Percentiles rank a stretch among this genome's conserved stretches.
phyloP scores from a whole-genome alignment of 2,888 invertebrate species.

The Eupithecia subumbrata region DNA sequence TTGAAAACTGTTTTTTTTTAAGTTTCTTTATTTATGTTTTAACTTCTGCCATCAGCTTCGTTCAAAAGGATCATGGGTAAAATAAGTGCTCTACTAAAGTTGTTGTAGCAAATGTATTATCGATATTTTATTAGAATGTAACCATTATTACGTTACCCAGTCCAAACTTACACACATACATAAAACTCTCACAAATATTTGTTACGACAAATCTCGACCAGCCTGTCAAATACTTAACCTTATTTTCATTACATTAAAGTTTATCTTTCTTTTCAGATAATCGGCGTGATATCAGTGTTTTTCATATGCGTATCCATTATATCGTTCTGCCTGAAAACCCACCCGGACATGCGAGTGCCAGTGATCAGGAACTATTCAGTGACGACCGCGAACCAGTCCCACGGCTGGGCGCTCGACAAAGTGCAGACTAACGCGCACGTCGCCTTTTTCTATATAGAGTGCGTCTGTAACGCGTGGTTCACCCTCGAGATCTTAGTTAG shows the following conservation, averaged over 20 bases:
- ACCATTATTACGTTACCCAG: not conserved
- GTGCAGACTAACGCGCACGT: constrained; percentile 97
- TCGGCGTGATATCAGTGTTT: constrained; percentile 99
- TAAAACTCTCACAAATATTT: not conserved
- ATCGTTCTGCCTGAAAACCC: constrained; percentile 99
- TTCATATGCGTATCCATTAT: constrained; percentile 99
- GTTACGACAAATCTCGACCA: not conserved
- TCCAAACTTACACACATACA: not conserved
- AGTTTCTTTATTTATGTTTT: not conserved
- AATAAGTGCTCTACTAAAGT: no score
- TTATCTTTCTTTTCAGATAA: constrained; percentile 89
- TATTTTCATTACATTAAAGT: not conserved
- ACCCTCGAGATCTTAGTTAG: constrained; percentile 97
- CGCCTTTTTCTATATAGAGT: constrained; percentile 99
- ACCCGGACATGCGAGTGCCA: constrained; percentile 98
- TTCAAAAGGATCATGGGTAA: no score
- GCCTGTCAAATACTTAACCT: not conserved
- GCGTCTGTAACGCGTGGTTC: constrained; percentile 99
- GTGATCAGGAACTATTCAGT: constrained; percentile 92
- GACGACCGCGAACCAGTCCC: constrained; percentile 88
- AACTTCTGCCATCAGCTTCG: no score
- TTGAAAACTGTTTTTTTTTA: not conserved
- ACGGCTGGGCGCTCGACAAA: constrained; percentile 94
- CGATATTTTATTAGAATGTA: no score
- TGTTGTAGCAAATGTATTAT: no score